Percentiles rank a stretch among this genome's conserved stretches.
Evolutionary conservation across 2,113 vertebrate species (phyloP).

Genomic region (Eira barbara): DNA sequence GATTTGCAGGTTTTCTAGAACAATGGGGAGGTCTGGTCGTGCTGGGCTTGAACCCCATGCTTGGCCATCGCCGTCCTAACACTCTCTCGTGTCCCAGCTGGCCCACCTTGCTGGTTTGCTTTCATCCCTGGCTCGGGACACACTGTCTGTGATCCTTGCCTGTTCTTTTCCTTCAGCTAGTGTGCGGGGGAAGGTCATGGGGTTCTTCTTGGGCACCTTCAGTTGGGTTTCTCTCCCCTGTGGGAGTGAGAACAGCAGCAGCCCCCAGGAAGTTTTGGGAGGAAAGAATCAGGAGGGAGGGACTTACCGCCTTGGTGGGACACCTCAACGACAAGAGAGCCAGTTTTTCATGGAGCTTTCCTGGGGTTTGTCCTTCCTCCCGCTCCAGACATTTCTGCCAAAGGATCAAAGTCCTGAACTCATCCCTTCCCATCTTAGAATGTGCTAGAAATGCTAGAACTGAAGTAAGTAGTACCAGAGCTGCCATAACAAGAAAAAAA

Average conservation of each 20-base stretch:
- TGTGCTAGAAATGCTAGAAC: neutral
- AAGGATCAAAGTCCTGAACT: neutral
- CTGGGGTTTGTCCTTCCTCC: neutral
- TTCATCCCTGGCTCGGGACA: neutral
- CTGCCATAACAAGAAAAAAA: neutral
- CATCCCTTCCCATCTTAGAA: neutral
- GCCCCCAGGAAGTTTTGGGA: neutral
- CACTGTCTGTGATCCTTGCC: neutral
- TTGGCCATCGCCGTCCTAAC: neutral
- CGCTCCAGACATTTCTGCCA: neutral
- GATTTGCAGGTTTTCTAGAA: constrained; percentile 30
- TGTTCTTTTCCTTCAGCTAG: neutral
- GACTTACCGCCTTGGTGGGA: neutral
- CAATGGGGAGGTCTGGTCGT: neutral
- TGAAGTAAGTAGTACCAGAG: neutral
- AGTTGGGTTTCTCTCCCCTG: neutral
- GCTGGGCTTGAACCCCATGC: neutral
- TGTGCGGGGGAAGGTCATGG: neutral
- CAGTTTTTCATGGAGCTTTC: neutral
- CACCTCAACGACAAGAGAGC: neutral
- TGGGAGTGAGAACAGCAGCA: neutral
- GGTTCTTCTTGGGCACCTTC: neutral
- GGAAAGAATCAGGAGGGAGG: neutral
- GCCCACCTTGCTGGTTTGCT: neutral
- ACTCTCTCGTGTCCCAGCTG: neutral